Evolutionary conservation across 2,888 invertebrate species (phyloP).

Genomic region (Andrena fulva): DNA sequence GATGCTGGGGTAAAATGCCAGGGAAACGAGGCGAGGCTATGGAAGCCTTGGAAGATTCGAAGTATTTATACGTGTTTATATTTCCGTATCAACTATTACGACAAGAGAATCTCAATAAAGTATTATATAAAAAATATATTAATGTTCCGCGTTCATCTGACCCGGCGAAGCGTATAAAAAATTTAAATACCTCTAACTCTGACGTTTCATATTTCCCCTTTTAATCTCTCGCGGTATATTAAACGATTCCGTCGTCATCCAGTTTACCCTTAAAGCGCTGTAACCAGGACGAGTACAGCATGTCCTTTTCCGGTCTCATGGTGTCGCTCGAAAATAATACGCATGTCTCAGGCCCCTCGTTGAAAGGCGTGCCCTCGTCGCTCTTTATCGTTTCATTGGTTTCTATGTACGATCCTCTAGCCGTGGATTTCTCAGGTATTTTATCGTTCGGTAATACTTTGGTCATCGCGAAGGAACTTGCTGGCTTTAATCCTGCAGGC

Average conservation of each 20-base stretch:
- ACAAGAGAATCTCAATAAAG: no score
- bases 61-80: no score
- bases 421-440: neutral
- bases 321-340: neutral
- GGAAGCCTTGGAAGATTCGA: no score
- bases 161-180: no score
- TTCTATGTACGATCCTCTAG: neutral
- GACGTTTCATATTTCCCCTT: neutral
- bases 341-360: neutral
- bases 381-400: neutral
- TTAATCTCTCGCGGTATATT: neutral
- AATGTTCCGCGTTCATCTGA: no score
- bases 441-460: neutral
- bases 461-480: neutral
- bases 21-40: no score
- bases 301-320: conserved; percentile 68
- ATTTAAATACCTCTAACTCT: neutral
- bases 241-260: conserved; percentile 22
- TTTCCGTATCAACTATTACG: no score
- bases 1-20: no score
- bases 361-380: neutral
- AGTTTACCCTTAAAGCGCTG: conserved; percentile 56
- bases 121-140: no score
- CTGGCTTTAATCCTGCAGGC: neutral
- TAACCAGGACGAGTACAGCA: conserved; percentile 74